Evolutionary conservation across 2,113 vertebrate species (phyloP).

Genomic region (Pachyramphus minor): DNA sequence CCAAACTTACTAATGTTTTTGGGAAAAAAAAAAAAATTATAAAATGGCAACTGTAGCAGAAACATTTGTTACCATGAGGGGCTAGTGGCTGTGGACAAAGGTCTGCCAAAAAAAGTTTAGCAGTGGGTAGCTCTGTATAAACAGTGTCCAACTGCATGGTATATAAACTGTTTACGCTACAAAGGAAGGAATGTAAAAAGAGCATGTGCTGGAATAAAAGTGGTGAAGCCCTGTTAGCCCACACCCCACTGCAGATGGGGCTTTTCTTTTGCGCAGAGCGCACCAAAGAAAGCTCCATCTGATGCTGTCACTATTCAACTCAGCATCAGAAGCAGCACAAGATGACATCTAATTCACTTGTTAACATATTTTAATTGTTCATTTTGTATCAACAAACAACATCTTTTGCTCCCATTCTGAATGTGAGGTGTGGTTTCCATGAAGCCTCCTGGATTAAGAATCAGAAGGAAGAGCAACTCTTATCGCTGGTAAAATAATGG

Average conservation of each 20-base stretch:
- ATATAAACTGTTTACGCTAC: background rate
- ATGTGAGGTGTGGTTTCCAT: background rate
- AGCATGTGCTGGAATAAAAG: background rate
- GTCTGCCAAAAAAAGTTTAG: background rate
- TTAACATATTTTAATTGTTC: background rate
- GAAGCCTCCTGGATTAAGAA: background rate
- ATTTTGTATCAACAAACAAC: background rate
- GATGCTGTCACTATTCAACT: rapidly evolving
- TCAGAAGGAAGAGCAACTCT: background rate
- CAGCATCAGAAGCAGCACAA: background rate
- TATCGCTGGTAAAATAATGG: background rate
- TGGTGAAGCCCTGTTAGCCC: background rate
- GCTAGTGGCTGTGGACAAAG: background rate
- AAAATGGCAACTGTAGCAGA: background rate
- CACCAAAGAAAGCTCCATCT: background rate
- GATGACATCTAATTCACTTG: background rate
- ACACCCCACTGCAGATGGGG: background rate
- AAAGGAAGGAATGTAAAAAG: background rate
- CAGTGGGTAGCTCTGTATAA: background rate
- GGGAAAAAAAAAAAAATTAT: background rate
- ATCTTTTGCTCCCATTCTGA: background rate
- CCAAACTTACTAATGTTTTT: background rate
- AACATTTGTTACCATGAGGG: background rate
- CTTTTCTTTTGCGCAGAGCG: rapidly evolving
- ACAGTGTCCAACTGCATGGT: background rate